Percentiles rank a stretch among this genome's conserved stretches.
phyloP scores from a whole-genome alignment of 2,113 vertebrate genomes.

The Lycaon pictus region DNA sequence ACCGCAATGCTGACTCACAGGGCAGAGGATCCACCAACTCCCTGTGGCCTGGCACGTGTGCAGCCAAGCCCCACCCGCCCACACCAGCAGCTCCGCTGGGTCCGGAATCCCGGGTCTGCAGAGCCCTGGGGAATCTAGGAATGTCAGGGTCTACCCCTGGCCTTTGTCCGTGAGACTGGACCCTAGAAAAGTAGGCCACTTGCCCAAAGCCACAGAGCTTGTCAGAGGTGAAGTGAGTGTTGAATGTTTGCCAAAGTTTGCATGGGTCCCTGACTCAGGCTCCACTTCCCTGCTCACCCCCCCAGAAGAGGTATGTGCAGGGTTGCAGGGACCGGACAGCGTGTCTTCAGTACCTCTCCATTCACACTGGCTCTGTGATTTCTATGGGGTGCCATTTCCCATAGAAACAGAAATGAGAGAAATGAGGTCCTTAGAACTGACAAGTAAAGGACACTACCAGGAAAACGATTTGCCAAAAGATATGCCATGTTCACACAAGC shows the following conservation, averaged over 20 bases:
- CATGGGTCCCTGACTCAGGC: neutral
- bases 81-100: rapidly evolving
- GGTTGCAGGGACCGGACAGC: rapidly evolving
- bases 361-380: neutral
- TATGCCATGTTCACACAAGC: neutral
- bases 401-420: neutral
- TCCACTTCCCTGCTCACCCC: neutral
- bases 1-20: neutral
- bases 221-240: too few species aligned
- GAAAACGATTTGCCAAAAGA: neutral
- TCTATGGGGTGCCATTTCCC: neutral
- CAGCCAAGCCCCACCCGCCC: rapidly evolving
- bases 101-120: neutral
- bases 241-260: too few species aligned
- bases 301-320: rapidly evolving
- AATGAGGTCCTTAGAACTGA: neutral
- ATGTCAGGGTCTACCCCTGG: rapidly evolving
- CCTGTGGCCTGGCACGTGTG: neutral
- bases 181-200: neutral
- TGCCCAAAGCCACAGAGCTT: neutral
- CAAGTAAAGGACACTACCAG: neutral
- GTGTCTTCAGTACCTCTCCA: rapidly evolving
- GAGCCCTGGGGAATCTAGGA: neutral
- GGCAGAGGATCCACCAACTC: neutral
- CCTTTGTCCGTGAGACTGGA: neutral